Conservation (phyloP, 2,797 vertebrate genomes). For the Siniperca undulata region DNA sequence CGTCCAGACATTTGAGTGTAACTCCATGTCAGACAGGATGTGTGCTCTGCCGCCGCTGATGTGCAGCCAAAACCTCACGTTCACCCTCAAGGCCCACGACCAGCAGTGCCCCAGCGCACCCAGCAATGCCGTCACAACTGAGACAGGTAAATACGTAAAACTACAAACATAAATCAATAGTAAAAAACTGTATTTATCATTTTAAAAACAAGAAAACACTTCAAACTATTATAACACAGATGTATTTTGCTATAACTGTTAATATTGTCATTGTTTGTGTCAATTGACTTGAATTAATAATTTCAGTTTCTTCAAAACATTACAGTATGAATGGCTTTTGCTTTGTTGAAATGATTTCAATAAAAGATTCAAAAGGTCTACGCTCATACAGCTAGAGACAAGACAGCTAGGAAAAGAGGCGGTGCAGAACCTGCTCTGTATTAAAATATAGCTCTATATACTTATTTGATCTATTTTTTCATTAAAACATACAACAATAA, state of each 20-base stretch:
- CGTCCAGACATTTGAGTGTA: constrained; percentile 68
- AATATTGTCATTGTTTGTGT: neutral
- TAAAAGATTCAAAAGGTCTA: neutral
- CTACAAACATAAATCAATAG: neutral
- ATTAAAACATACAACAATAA: neutral
- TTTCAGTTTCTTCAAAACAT: neutral
- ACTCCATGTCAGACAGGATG: constrained; percentile 44
- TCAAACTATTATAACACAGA: neutral
- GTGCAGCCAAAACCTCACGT: constrained; percentile 81
- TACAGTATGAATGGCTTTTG: neutral
- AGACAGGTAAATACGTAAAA: constrained; percentile 76
- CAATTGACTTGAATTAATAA: neutral
- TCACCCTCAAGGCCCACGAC: constrained; percentile 75
- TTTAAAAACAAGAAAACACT: neutral
- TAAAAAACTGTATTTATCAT: neutral
- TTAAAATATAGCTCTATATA: neutral
- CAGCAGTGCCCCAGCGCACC: constrained; percentile 74
- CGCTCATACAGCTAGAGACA: neutral
- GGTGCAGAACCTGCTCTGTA: neutral
- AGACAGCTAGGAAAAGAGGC: neutral
- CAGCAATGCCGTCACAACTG: constrained; percentile 73
- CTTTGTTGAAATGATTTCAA: neutral
- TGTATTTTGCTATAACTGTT: neutral
- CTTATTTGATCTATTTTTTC: neutral
- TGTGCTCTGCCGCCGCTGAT: constrained; percentile 73